These are phyloP conservation scores for Erithacus rubecula DNA, from an alignment of 2,797 vertebrate species.

Conservation along the genomic window DNA sequence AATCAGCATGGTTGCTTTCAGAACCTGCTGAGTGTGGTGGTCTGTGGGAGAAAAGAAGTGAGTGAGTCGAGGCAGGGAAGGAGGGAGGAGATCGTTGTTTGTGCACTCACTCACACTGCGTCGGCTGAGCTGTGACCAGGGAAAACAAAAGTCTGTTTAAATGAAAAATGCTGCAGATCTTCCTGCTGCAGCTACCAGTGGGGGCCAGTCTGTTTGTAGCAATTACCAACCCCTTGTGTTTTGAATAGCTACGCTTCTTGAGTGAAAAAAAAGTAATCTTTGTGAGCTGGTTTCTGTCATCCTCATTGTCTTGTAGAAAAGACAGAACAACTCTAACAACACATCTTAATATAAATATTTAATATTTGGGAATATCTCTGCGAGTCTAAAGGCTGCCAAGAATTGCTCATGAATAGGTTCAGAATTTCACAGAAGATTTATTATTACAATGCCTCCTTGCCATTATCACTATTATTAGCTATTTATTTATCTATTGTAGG, in stretches of 20 bases:
- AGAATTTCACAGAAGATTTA: background rate
- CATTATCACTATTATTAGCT: background rate
- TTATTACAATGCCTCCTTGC: background rate
- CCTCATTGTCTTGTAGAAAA: background rate
- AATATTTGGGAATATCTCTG: background rate
- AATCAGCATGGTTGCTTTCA: background rate
- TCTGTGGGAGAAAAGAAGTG: background rate
- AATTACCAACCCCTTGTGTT: background rate
- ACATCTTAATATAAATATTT: background rate
- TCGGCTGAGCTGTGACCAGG: background rate
- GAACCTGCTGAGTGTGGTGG: background rate
- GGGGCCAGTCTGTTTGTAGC: background rate
- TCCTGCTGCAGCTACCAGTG: background rate
- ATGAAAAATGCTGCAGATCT: background rate
- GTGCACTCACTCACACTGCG: accelerated
- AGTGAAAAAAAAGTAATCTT: background rate
- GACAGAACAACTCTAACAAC: background rate
- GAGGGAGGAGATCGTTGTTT: background rate
- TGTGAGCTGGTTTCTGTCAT: background rate
- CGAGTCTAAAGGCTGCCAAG: background rate
- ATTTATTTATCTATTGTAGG: background rate
- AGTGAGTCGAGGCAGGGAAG: background rate
- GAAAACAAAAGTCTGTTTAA: background rate
- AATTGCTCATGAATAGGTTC: background rate
- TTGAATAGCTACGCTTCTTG: background rate